phyloP scores from a whole-genome alignment of 1,140 invertebrate genomes.

The Drosophila elegans region DNA sequence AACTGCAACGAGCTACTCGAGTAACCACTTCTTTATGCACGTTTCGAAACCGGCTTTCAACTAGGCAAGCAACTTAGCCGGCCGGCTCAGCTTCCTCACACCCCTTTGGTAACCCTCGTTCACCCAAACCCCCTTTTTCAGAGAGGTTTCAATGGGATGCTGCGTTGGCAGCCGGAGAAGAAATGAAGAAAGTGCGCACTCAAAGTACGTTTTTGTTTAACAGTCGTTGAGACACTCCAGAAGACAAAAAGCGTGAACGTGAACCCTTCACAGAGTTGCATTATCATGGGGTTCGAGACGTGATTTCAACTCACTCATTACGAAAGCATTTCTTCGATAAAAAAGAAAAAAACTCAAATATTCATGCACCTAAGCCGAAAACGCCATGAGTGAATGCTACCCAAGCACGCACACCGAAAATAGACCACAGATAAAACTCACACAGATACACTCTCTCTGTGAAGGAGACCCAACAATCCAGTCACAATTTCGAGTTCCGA shows the following conservation, averaged over 20 bases:
- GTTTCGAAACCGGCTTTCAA: constrained; percentile 63
- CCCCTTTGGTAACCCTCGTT: constrained; percentile 1
- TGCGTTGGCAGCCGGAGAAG: constrained; percentile 31
- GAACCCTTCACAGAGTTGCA: constrained; percentile 54
- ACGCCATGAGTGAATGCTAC: constrained; percentile 59
- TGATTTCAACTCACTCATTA: constrained; percentile 55
- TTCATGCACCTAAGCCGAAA: constrained; percentile 2
- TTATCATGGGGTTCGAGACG: constrained; percentile 53
- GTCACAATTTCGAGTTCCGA: constrained; percentile 15
- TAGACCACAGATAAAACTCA: constrained; percentile 39
- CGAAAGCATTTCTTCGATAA: constrained; percentile 38
- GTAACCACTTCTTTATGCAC: constrained; percentile 45
- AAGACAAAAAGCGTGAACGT: constrained; percentile 57
- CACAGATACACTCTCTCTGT: background rate
- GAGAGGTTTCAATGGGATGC: constrained; percentile 23
- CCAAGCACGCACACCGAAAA: constrained; percentile 54
- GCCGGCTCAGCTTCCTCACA: constrained; percentile 27
- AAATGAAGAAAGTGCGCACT: constrained; percentile 58
- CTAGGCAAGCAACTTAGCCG: constrained; percentile 48
- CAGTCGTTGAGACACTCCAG: constrained; percentile 37
- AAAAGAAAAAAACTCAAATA: constrained; percentile 32
- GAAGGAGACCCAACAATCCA: constrained; percentile 7
- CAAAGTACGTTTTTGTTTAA: constrained; percentile 43
- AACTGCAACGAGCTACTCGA: constrained; percentile 62
- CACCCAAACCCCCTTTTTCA: constrained; percentile 13